A percentile compares a stretch with the other conserved stretches of the same genome.
Conservation (phyloP, 2,797 vertebrate species). For the Miichthys miiuy region DNA sequence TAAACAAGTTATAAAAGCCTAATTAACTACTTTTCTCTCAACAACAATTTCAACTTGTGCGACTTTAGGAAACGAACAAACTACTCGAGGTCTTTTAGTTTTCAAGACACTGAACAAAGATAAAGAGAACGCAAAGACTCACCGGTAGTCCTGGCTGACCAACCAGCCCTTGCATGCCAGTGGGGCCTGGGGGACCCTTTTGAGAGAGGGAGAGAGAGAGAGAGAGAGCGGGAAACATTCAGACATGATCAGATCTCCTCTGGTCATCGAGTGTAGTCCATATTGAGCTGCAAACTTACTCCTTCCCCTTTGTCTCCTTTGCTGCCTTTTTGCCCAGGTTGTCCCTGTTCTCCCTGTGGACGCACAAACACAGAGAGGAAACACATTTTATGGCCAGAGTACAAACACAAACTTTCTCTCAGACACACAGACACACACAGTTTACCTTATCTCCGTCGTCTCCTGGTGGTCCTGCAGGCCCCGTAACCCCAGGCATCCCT, state of each 20-base stretch:
- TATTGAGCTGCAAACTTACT: conserved; percentile 83
- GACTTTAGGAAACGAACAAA: too few relatives aligned
- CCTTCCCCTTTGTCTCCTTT: conserved; percentile 98
- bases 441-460: conserved; percentile 98
- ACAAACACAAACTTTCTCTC: conserved; percentile 5
- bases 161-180: conserved; percentile 91
- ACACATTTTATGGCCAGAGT: conserved; percentile 6
- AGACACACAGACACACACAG: conserved; percentile 1
- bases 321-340: conserved; percentile 96
- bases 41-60: too few relatives aligned
- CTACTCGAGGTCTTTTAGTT: not conserved
- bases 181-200: conserved; percentile 93
- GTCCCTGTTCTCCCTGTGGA: conserved; percentile 94
- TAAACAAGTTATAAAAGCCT: too few relatives aligned
- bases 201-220: conserved; percentile 46
- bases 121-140: conserved; percentile 49
- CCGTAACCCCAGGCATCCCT: conserved; percentile 91
- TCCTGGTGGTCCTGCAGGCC: conserved; percentile 92
- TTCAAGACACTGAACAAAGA: not conserved
- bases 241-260: conserved; percentile 20
- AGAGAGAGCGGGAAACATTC: not conserved
- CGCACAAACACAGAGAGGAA: conserved; percentile 41
- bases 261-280: not conserved
- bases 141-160: conserved; percentile 91
- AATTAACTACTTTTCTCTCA: too few relatives aligned